Evolutionary conservation across 2,113 vertebrate species (phyloP), one percentile per base, ranked within the genome.

Genomic region (Microcebus murinus): DNA sequence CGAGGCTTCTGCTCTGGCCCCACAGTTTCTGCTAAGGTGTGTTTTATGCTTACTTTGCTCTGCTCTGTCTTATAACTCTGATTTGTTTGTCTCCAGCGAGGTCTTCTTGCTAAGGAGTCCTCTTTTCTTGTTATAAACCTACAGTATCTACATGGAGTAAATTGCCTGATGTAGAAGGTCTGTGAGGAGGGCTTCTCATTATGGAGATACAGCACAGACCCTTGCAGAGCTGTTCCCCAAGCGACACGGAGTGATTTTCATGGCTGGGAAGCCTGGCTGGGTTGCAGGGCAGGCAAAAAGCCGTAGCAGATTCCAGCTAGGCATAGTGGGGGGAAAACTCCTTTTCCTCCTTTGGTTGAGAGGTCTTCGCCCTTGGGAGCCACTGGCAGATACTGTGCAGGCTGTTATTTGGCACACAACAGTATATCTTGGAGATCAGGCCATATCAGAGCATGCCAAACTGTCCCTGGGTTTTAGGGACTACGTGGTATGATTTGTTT

Each of bases 301-400:
- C 3, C 4, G 3, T 1, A 4, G 7, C 6, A 8, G 34, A 50
- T 45, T 87, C 39, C 23, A 86, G 34, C 2, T 0, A 27, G 17
- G 10, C 27, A 1, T 4, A 52, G 39, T 0, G 0, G 61, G 70
- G 39, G 29, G 13, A 61, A 4, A 11, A 29, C 9, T 36, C 39
- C 13, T 29, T 57, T 61, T 57, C 27, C 45, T 81, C 21, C 25
- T 36, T 48, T 84, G 77, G n/a, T 6, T 68, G 39, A 71, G 63
- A 90, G 31, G 25, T 17, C n/a, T 20, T 29, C 36, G 12, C 4
- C 7, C 61, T 21, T 1, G 45, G 18, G 55, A 42, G 14, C 45
- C 17, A 29, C n/a, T 61, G 42, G 48, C 59, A 39, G 39, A 50
- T 52, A 20, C n/a, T 55, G 67, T 70, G 42, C 31, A 48, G 83